A percentile compares a stretch with the other conserved stretches of the same genome.
These are phyloP conservation scores for Tenualosa ilisha DNA, from an alignment of 2,797 vertebrate species.

Conservation along the genomic window DNA sequence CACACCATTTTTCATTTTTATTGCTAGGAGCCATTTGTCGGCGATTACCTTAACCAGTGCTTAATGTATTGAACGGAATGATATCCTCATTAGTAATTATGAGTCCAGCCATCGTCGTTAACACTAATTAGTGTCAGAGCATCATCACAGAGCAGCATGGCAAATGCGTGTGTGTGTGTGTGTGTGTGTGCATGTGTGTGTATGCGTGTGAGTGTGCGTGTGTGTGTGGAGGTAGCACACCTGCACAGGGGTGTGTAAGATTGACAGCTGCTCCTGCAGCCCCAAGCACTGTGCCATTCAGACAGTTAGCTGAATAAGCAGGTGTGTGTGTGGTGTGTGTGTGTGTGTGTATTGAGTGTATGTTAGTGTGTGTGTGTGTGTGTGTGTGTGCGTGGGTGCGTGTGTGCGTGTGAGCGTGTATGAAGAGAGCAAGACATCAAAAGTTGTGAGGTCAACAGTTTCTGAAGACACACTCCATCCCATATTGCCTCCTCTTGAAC, in stretches of 20 bases:
- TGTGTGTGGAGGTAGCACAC: neutral
- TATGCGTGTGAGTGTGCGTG: neutral
- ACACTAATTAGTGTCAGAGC: conserved; percentile 33
- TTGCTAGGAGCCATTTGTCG: conserved; percentile 35
- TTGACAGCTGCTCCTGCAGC: neutral
- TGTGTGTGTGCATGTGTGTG: neutral
- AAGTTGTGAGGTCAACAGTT: neutral
- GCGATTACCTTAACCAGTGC: conserved; percentile 45
- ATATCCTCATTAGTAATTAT: conserved; percentile 43
- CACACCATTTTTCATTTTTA: conserved; percentile 34
- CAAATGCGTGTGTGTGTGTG: neutral
- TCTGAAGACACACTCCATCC: neutral
- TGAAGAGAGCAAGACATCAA: neutral
- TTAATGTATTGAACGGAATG: conserved; percentile 48
- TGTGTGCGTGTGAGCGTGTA: neutral
- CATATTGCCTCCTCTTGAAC: neutral
- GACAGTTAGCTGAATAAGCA: conserved; percentile 1
- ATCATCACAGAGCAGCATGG: conserved; percentile 1
- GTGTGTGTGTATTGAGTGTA: neutral
- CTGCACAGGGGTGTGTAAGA: neutral
- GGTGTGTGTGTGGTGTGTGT: neutral
- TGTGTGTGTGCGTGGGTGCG: neutral
- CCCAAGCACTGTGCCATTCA: neutral
- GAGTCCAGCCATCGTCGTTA: conserved; percentile 47
- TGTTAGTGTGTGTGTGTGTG: neutral